Conservation (phyloP, 2,113 vertebrate species). For the Dicrurus megarhynchus region DNA sequence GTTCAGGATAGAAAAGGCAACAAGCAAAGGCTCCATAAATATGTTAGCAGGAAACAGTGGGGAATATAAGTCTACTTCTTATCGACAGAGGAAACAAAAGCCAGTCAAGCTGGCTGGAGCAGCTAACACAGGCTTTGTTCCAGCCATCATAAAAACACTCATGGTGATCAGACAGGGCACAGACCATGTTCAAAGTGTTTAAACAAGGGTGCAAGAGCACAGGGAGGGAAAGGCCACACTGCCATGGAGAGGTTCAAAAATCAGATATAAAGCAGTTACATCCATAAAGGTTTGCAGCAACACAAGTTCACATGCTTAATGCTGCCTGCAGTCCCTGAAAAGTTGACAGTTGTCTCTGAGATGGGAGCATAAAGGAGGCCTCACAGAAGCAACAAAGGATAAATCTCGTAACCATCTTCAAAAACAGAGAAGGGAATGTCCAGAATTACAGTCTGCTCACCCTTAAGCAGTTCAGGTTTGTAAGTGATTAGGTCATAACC, state of each 20-base stretch:
- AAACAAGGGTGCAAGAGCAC: background rate
- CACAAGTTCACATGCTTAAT: background rate
- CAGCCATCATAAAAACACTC: background rate
- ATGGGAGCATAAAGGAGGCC: background rate
- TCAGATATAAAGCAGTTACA: background rate
- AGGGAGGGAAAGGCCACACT: background rate
- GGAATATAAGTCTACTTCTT: constrained; percentile 12
- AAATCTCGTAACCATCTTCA: background rate
- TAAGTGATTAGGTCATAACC: constrained; percentile 4
- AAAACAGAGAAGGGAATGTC: background rate
- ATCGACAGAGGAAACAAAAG: constrained; percentile 19
- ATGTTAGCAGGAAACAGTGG: constrained; percentile 12
- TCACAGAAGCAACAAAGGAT: background rate
- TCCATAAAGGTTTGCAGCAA: background rate
- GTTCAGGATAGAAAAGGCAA: background rate
- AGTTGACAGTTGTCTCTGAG: background rate
- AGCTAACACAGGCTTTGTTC: background rate
- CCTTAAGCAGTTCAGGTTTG: background rate
- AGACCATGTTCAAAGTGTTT: background rate
- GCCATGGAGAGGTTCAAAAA: background rate
- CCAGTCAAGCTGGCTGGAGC: background rate
- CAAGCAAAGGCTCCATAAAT: constrained; percentile 24
- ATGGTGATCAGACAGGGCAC: background rate
- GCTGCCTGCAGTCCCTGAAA: background rate
- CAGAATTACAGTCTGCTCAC: background rate